Evolutionary conservation across 2,797 vertebrate species (phyloP).

Genomic region (Smutsia gigantea): DNA sequence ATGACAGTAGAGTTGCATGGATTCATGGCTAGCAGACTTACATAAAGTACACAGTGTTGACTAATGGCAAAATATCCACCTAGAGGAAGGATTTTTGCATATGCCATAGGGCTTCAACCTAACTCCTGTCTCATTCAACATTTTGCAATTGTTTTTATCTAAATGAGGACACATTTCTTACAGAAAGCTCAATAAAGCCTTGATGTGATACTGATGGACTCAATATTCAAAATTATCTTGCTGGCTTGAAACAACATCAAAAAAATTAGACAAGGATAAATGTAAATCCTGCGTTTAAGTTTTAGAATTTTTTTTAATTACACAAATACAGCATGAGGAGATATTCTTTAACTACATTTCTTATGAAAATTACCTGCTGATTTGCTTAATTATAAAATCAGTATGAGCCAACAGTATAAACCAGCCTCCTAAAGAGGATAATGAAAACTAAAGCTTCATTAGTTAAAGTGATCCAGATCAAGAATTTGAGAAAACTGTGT

Average conservation of each 20-base stretch:
- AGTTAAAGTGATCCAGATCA: not conserved
- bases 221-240: conserved; percentile 48
- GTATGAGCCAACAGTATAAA: not conserved
- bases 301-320: not conserved
- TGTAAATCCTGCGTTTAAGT: conserved; percentile 1
- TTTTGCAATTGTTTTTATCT: not conserved
- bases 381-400: conserved; percentile 29
- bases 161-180: not conserved
- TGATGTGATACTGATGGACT: not conserved
- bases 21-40: not conserved
- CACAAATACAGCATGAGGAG: not conserved
- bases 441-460: not conserved
- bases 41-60: not conserved
- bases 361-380: conserved; percentile 33
- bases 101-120: not conserved
- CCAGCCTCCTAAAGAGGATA: not conserved
- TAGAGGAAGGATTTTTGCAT: not conserved
- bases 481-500: not conserved
- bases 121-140: not conserved
- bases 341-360: not conserved
- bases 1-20: not conserved
- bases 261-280: conserved; percentile 6
- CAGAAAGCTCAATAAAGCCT: not conserved
- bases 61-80: not conserved
- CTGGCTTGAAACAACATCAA: not conserved